These are phyloP conservation scores for Lasioglossum oenotherae DNA, from an alignment of 2,888 invertebrate genomes.

Conservation along the genomic window DNA sequence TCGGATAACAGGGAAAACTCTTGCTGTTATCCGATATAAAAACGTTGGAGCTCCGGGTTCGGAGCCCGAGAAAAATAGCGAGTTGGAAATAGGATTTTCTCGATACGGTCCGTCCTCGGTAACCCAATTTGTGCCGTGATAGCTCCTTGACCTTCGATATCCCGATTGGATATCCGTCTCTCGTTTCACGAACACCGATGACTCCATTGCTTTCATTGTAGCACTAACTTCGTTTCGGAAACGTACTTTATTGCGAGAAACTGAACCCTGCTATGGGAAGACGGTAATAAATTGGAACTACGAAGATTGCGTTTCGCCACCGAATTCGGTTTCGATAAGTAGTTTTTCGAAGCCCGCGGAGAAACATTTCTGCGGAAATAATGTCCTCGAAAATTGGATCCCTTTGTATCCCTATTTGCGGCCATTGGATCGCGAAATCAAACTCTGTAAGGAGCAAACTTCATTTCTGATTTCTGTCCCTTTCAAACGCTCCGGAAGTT, in stretches of 20 bases:
- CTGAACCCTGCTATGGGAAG: conserved; percentile 3
- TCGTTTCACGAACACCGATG: conserved; percentile 56
- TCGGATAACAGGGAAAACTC: conserved; percentile 56
- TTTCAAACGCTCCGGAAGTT: background rate
- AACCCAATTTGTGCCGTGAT: conserved; percentile 73
- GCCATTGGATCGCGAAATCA: background rate
- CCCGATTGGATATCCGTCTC: conserved; percentile 73
- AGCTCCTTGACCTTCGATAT: conserved; percentile 74
- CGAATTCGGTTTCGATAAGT: conserved; percentile 20
- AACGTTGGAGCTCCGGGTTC: conserved; percentile 46
- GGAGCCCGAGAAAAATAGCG: conserved; percentile 63
- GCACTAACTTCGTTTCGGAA: conserved; percentile 62
- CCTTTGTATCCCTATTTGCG: background rate
- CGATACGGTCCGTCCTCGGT: conserved; percentile 61
- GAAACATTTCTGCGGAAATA: background rate
- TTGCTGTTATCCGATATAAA: conserved; percentile 65
- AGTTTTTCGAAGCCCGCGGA: background rate
- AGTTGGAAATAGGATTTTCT: conserved; percentile 66
- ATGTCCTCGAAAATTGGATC: conserved; percentile 1
- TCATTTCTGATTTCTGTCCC: background rate
- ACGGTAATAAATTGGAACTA: conserved; percentile 40
- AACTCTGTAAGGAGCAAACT: background rate
- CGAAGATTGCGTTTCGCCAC: conserved; percentile 21
- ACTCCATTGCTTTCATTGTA: conserved; percentile 54
- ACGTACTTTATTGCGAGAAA: conserved; percentile 43